Conservation (phyloP, 2,888 invertebrate genomes). For the Microctonus brassicae region DNA sequence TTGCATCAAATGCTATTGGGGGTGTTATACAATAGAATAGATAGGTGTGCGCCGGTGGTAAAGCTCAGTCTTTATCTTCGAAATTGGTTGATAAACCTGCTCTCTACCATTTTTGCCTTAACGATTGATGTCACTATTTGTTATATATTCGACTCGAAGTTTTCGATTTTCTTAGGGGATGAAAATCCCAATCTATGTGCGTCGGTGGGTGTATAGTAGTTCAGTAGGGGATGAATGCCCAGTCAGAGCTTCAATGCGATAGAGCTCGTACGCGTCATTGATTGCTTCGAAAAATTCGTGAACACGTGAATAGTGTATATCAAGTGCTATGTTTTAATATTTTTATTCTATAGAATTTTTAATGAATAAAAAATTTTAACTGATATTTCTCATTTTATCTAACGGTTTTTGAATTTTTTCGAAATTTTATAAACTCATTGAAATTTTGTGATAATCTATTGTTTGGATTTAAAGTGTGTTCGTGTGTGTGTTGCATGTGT, state of each 20-base stretch:
- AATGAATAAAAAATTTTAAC: background rate
- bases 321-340: conserved; percentile 20
- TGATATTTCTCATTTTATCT: background rate
- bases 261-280: conserved; percentile 55
- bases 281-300: conserved; percentile 32
- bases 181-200: background rate
- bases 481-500: background rate
- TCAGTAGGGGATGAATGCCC: conserved; percentile 60
- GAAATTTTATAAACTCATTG: background rate
- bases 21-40: too few species aligned
- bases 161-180: background rate
- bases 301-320: conserved; percentile 47
- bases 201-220: conserved; percentile 10
- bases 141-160: background rate
- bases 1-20: too few species aligned
- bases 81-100: background rate
- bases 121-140: conserved; percentile 13
- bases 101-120: background rate
- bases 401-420: background rate
- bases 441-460: background rate
- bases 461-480: background rate
- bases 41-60: background rate
- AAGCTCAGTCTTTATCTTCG: background rate
- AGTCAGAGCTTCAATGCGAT: conserved; percentile 64
- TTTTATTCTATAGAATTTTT: background rate